A percentile compares a stretch with the other conserved stretches of the same genome.
phyloP scores from a whole-genome alignment of 64 coral and sea anemone genomes.

The Actinia tenebrosa region DNA sequence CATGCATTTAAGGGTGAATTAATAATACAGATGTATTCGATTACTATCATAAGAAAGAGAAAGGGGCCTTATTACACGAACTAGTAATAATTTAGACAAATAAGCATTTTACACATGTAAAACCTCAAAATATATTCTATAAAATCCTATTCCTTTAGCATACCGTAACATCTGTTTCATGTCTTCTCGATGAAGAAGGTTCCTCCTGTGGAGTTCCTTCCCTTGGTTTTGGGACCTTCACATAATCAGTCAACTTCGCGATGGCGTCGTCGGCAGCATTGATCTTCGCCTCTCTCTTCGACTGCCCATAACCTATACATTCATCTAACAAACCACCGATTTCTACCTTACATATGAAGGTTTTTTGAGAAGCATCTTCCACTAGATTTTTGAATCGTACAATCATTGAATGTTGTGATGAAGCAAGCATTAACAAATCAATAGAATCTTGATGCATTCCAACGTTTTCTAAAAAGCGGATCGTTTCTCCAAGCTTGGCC shows the following conservation, averaged over 20 bases:
- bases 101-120: not conserved
- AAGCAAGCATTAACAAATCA: not conserved
- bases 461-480: not conserved
- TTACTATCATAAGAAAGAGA: too few relatives aligned
- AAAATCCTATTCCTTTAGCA: not conserved
- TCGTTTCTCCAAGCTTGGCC: not conserved
- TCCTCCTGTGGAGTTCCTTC: not conserved
- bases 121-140: too few relatives aligned
- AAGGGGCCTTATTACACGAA: too few relatives aligned
- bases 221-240: not conserved
- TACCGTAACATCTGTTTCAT: not conserved
- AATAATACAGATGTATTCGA: too few relatives aligned
- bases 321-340: not conserved
- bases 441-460: not conserved
- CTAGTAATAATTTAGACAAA: not conserved
- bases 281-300: not conserved
- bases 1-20: too few relatives aligned
- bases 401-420: not conserved
- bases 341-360: conserved; percentile 15
- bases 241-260: not conserved
- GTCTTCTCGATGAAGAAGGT: not conserved
- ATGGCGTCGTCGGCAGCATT: conserved; percentile 12
- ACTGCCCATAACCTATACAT: conserved; percentile 7
- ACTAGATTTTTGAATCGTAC: not conserved
- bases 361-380: not conserved